These are phyloP conservation scores for Eupithecia exiguata DNA, from an alignment of 2,888 invertebrate genomes.

Conservation along the genomic window DNA sequence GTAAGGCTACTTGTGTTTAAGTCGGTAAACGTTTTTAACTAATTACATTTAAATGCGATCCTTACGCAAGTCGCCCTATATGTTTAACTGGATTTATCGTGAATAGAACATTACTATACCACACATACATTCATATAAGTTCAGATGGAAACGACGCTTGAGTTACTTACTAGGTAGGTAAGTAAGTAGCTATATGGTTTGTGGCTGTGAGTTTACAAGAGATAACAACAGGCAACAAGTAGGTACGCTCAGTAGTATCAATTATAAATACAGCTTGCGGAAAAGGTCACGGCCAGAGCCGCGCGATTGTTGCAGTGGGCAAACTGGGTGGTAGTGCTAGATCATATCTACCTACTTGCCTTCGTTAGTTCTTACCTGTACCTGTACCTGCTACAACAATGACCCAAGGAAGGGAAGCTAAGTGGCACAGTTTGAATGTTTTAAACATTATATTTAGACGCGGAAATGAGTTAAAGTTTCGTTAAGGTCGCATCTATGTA, in stretches of 20 bases:
- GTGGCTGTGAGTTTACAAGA: not conserved
- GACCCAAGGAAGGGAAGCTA: not conserved
- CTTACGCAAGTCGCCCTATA: no score
- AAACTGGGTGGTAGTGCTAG: no score
- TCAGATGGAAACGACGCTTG: no score
- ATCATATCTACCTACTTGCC: constrained; percentile 1
- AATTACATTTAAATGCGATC: no score
- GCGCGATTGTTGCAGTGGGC: not conserved
- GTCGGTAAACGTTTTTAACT: no score
- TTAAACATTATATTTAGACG: constrained; percentile 6
- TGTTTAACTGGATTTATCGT: no score
- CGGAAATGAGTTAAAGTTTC: constrained; percentile 10
- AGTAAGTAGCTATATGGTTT: not conserved
- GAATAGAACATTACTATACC: no score
- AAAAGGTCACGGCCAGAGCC: constrained; percentile 27
- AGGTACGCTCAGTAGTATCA: constrained; percentile 14
- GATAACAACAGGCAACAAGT: constrained; percentile 47
- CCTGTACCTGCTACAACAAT: not conserved
- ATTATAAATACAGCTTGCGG: constrained; percentile 25
- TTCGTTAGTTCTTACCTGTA: no score
- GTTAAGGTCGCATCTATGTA: not conserved
- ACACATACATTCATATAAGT: no score
- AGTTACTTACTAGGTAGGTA: no score
- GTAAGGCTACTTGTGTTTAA: no score
- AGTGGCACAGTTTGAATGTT: not conserved